Evolutionary conservation across 1,140 invertebrate genomes (phyloP), one percentile per base, ranked within the genome.

Genomic region (Atopsyche davidsoni): DNA sequence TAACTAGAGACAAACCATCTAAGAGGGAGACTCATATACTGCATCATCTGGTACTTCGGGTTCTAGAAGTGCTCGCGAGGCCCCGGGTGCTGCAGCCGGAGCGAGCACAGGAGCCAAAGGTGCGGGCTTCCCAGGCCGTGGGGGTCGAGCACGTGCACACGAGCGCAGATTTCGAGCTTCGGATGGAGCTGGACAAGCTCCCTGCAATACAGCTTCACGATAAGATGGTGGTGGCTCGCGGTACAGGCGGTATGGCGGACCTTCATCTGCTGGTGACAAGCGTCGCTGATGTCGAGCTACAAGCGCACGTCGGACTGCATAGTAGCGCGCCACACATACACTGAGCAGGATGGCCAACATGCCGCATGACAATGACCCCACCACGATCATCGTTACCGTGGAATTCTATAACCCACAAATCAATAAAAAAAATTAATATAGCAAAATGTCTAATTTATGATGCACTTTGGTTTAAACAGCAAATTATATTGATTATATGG

Each of bases 141-240:
- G n/a, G n/a, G n/a, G n/a, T n/a, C n/a, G n/a, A n/a, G n/a, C n/a
- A n/a, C n/a, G n/a, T n/a, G n/a, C n/a, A n/a, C n/a, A n/a, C n/a
- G n/a, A n/a, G n/a, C n/a, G n/a, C n/a, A n/a, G n/a, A n/a, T n/a
- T n/a, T n/a, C n/a, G n/a, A n/a, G n/a, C n/a, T n/a, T n/a, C n/a
- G n/a, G n/a, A n/a, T n/a, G n/a, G n/a, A n/a, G n/a, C n/a, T n/a
- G 55, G 46, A 13, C 51, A 53, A 17, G 55, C 55, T 13, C 55
- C 55, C 39, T 57, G 55, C 55, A 53, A 22, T 7, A 57, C 46
- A 4, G 55, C 55, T 34, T 57, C 55, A 32, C 53, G 55, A 39
- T 57, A 57, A 4, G 55, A 46, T 0, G 55, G 55, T 6, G 55
- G 55, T n/a, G 55, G 55, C 28, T 57, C 55, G 16, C 55, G 17